Conservation (phyloP, 2,113 vertebrate genomes). For the Corvus moneduloides region DNA sequence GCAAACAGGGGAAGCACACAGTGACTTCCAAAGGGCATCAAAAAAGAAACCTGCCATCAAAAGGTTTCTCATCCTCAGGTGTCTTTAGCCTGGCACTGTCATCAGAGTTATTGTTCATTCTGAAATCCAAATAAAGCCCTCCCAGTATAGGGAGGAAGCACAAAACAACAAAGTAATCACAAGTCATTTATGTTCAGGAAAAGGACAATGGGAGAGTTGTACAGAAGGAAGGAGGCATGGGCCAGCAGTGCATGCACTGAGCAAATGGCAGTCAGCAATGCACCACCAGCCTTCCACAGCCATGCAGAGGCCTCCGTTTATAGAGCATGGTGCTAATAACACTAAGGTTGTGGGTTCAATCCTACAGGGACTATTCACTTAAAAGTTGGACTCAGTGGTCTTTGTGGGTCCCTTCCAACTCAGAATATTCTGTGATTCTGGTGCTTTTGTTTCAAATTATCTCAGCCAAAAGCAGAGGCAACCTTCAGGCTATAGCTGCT, state of each 20-base stretch:
- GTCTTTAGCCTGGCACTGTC: neutral
- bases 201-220: neutral
- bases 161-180: neutral
- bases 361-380: neutral
- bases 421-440: neutral
- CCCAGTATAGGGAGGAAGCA: neutral
- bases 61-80: neutral
- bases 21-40: neutral
- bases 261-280: neutral
- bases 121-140: neutral
- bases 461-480: neutral
- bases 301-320: neutral
- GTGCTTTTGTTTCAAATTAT: neutral
- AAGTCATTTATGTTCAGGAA: neutral
- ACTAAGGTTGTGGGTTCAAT: neutral
- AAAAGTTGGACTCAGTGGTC: rapidly evolving
- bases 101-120: neutral
- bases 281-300: neutral
- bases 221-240: neutral
- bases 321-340: neutral
- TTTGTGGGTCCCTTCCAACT: neutral
- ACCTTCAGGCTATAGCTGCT: neutral
- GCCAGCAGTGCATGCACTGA: neutral
- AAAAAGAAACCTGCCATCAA: neutral
- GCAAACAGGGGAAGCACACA: neutral